Base-by-base conservation (phyloP, 2,888 invertebrate species). In the Pseudeuparius sepicola region DNA sequence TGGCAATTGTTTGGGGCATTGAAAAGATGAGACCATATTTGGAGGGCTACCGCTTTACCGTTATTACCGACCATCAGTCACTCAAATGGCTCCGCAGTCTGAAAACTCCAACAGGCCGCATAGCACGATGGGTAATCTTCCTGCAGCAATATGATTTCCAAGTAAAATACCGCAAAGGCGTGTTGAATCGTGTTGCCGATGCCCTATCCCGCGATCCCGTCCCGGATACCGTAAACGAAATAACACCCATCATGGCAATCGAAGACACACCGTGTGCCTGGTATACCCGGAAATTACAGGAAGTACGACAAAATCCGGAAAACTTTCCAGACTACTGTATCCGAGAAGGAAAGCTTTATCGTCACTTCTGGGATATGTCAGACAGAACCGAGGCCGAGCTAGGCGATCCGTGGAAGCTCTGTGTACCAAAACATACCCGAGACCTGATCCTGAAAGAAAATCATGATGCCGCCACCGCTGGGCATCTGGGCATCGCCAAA, bases 401-500 rank as follows among this genome's bases (percentile, higher is more conserved):
- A 3, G n/a, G 11, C n/a, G 18, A 34, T 10, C 31, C 30, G 2
- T 34, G 40, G 40, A 40, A 40, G 14, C 12, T 34, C 1, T 37
- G 34, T 14, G 28, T 41, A 25, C 27, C 26, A 10, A 17, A 14
- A 26, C 15, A 25, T n/a, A 12, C 14, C 14, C 32, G 32, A 7
- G 14, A 32, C 9, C n/a, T n/a, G 17, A 14, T 32, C 7, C 26
- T 27, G 7, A 9, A 33, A 11, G 33, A 32, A 36, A 34, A 37
- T 17, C 33, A 34, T 10, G 26, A 34, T 7, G 27, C 9, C 11
- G 14, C 16, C 10, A 40, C 42, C 9, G 46, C 48, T 3, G 52
- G 51, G 2, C 52, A 53, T 32, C 13, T 48, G 20, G 51, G 51
- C 4, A 46, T 47, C 4, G 36, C 44, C n/a, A 55, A 51, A 37